Evolutionary conservation across 2,888 invertebrate genomes (phyloP), one percentile per base, ranked within the genome.

Genomic region (Dynastes grantii): DNA sequence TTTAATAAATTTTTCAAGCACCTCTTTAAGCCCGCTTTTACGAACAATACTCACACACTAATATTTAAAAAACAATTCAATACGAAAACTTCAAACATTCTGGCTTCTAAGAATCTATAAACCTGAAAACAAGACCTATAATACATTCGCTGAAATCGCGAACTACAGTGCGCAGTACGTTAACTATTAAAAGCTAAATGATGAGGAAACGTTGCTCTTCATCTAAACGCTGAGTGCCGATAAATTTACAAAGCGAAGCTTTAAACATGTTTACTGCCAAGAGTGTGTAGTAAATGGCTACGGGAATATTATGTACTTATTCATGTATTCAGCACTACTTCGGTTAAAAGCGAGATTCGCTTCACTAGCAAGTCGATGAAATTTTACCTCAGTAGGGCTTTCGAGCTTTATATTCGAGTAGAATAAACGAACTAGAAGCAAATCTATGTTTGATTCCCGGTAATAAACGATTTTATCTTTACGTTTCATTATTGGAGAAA

Each of bases 101-200:
- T 6, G 13, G n/a, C n/a, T 16, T 53, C 13, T 53, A 53, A 53
- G 53, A 53, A 53, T 11, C 16, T 53, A 16, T n/a, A 53, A 53
- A 53, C n/a, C 2, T 16, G n/a, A 53, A n/a, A 53, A 16, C n/a
- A 53, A 53, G n/a, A 3, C 11, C 4, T 6, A 53, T 37, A 37
- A 37, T 5, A 37, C 5, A 37, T 37, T 0, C 32, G 32, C 3
- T 37, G 16, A 16, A 6, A 53, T 16, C 53, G 53, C n/a, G 13
- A 53, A 53, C n/a, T 53, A 16, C n/a, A 53, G 5, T 4, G 16
- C 16, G 5, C 16, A 5, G 16, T 2, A 16, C 13, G 16, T 53
- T 53, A n/a, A 53, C 16, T 53, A 53, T 53, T 53, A 53, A 53
- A 53, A 53, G n/a, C n/a, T 53, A 53, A 53, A 16, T 53, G 53